A percentile compares a stretch with the other conserved stretches of the same genome.
phyloP scores from a whole-genome alignment of 2,113 vertebrate species.

The Rousettus leschenaultii region DNA sequence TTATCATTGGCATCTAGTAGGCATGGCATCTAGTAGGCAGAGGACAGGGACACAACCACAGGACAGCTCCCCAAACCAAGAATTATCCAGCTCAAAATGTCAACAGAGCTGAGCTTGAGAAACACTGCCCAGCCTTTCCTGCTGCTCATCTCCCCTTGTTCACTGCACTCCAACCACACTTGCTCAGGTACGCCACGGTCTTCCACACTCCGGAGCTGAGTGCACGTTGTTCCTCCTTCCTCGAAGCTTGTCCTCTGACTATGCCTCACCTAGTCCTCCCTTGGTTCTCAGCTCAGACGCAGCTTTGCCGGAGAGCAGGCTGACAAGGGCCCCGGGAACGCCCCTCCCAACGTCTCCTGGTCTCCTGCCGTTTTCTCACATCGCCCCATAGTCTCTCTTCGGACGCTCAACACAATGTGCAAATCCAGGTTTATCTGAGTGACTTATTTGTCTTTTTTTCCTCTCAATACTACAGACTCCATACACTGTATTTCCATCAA shows the following conservation, averaged over 20 bases:
- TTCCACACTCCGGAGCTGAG: not conserved
- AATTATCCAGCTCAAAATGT: not conserved
- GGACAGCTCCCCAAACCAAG: not conserved
- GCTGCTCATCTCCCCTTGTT: not conserved
- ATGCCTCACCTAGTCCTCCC: not conserved
- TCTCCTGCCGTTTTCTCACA: not conserved
- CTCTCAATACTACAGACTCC: not conserved
- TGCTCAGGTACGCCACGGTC: not conserved
- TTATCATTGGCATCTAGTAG: no score
- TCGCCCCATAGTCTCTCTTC: not conserved
- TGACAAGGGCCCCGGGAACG: not conserved
- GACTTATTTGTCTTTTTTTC: not conserved
- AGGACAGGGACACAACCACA: not conserved
- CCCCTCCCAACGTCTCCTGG: not conserved
- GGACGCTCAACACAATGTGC: no score
- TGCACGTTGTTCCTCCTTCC: not conserved
- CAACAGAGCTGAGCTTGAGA: not conserved
- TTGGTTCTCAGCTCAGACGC: not conserved
- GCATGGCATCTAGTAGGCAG: no score
- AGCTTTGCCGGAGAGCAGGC: not conserved
- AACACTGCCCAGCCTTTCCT: no score
- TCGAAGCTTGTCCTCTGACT: not conserved
- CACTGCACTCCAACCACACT: not conserved
- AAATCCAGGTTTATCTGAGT: not conserved
- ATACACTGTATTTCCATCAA: not conserved